Percentiles rank a stretch among this genome's conserved stretches.
phyloP scores from a whole-genome alignment of 2,888 invertebrate genomes.

The Oscheius sp. region DNA sequence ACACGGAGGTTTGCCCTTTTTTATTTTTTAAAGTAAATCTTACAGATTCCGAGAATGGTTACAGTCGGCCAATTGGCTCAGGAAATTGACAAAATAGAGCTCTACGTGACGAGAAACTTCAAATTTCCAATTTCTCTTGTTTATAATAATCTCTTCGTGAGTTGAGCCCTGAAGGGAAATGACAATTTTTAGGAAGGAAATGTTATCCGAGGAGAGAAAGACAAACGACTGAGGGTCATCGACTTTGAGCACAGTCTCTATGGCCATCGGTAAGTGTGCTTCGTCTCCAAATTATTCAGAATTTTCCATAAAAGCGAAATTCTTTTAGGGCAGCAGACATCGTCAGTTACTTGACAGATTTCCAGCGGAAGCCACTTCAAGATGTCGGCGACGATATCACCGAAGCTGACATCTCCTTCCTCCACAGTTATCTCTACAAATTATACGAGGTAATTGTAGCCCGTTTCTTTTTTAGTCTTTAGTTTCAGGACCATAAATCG shows the following conservation, averaged over 20 bases:
- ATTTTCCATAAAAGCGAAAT: neutral
- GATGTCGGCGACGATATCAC: neutral
- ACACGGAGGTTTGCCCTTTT: neutral
- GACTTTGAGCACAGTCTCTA: constrained; percentile 16
- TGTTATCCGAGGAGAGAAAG: neutral
- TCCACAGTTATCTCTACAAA: constrained; percentile 10
- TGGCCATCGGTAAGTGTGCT: constrained; percentile 18
- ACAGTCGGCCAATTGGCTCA: constrained; percentile 4
- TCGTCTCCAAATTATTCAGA: no score
- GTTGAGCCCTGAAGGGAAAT: neutral
- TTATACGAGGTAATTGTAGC: neutral
- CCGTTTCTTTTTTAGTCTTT: neutral
- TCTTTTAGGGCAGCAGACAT: constrained; percentile 21
- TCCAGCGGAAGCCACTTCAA: neutral
- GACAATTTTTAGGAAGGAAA: neutral
- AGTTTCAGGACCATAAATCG: neutral
- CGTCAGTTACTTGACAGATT: constrained; percentile 9
- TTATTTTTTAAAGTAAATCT: neutral
- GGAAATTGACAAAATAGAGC: constrained; percentile 2
- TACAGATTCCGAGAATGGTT: constrained; percentile 7
- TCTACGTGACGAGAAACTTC: neutral
- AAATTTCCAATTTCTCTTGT: constrained; percentile 3
- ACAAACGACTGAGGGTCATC: constrained; percentile 6
- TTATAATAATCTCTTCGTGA: constrained; percentile 19
- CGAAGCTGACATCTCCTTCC: constrained; percentile 19